Evolutionary conservation across 2,888 invertebrate species (phyloP).

Genomic region (Pachliopta kotzebuea): DNA sequence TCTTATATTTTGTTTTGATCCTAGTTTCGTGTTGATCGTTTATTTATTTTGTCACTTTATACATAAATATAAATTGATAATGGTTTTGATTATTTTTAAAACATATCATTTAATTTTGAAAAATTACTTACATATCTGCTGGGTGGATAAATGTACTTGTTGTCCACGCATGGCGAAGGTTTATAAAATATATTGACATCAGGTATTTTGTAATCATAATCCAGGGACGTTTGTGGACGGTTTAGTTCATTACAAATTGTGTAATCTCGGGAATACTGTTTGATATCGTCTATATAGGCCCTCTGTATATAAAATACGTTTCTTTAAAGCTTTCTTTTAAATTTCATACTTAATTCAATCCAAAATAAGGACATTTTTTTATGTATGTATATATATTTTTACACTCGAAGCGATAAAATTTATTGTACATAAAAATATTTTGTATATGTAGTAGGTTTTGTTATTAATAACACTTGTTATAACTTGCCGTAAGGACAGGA

Average conservation of each 20-base stretch:
- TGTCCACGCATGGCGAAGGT: conserved; percentile 54
- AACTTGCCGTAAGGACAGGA: too few species aligned
- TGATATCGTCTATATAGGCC: conserved; percentile 47
- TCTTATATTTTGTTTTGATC: too few species aligned
- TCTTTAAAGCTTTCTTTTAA: neutral
- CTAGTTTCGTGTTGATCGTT: too few species aligned
- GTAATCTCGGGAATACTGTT: conserved; percentile 55
- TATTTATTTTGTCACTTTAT: too few species aligned
- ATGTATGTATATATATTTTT: neutral
- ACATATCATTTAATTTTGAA: too few species aligned
- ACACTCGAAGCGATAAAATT: neutral
- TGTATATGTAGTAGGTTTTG: too few species aligned
- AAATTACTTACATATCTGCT: conserved; percentile 47
- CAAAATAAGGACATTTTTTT: too few species aligned
- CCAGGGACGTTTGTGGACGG: conserved; percentile 50
- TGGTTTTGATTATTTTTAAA: too few species aligned
- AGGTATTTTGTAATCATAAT: conserved; percentile 53
- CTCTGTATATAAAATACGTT: conserved; percentile 39
- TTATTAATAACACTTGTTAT: too few species aligned
- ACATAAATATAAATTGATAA: too few species aligned
- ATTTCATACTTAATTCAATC: too few species aligned
- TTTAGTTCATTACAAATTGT: conserved; percentile 52
- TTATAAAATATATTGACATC: conserved; percentile 57
- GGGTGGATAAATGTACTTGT: conserved; percentile 57
- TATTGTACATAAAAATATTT: neutral